Base-by-base conservation (phyloP, 2,888 invertebrate species). In the Hololepta plana region DNA sequence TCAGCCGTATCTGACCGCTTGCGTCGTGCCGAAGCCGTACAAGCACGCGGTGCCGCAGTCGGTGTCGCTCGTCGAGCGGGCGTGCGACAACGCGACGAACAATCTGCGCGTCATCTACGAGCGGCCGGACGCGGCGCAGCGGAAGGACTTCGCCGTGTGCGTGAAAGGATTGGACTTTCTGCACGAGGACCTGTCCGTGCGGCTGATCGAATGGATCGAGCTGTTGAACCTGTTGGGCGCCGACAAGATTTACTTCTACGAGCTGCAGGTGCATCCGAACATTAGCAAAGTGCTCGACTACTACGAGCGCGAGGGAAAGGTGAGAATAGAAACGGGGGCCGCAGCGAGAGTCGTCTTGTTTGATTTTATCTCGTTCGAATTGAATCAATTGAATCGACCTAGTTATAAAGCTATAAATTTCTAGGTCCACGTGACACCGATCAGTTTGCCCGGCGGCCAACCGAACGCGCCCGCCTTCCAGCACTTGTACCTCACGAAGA, bases 131-230 rank as follows among this genome's bases (percentile, higher is more conserved):
- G n/a, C n/a, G n/a, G n/a, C n/a, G n/a, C 55, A 58, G 28, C 74
- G 72, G 43, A 74, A 77, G 41, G 74, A 77, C 13, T 88, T 90
- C 48, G 88, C 87, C 2, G 87, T 90, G 3, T 90, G 90, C 51
- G 88, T 90, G 12, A 90, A 90, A 52, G 91, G 93, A 0, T 59
- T 95, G 28, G 90, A 91, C 53, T 93, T 91, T 46, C 64, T 84
- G 3, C 81, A 88, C 55, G 84, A 87, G 45, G 91, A 93, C 53
- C 56, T 90, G 2, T 87, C 87, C 2, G 81, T 84, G 9, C 66
- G 87, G 3, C 59, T 93, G 12, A 74, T 91, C 24, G 93, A 95
- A 53, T 95, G 93, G 93, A 77, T 93, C 41, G 91, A 93, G 51
- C 60, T 88, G 34, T 59, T 91, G 15, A 70, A 70, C 14, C 59